Conservation (phyloP, 1,140 invertebrate species). For the Gonioctena quinquepunctata region DNA sequence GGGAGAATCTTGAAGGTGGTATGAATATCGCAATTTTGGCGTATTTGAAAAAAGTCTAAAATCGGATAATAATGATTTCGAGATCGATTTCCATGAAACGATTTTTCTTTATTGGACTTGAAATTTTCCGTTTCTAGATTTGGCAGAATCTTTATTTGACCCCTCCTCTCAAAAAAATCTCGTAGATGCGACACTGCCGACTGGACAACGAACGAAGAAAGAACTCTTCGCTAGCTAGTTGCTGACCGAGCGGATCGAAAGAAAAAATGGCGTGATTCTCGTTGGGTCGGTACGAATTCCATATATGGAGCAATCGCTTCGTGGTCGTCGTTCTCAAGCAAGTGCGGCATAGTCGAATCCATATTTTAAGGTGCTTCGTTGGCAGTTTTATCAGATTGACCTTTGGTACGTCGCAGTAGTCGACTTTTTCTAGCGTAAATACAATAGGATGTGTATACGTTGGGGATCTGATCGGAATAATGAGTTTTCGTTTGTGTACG, state of each 20-base stretch:
- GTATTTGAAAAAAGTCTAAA: no score
- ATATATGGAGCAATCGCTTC: constrained; percentile 5
- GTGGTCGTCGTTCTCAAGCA: not conserved
- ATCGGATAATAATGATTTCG: no score
- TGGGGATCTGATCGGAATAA: not conserved
- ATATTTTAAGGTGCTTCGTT: constrained; percentile 2
- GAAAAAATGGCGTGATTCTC: constrained; percentile 9
- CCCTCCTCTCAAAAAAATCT: no score
- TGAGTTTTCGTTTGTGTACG: no score
- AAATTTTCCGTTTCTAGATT: no score
- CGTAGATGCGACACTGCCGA: no score
- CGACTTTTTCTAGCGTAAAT: not conserved
- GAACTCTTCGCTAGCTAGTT: not conserved
- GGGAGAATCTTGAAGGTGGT: no score
- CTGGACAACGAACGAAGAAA: no score
- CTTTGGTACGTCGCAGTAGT: not conserved
- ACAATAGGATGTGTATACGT: not conserved
- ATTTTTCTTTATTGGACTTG: no score
- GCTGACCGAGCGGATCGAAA: not conserved
- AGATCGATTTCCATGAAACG: no score
- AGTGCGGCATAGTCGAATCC: constrained; percentile 6
- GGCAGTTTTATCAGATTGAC: not conserved
- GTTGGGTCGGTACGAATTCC: constrained; percentile 1
- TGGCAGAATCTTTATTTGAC: no score
- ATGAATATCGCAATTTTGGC: no score